Evolutionary conservation across 2,797 vertebrate genomes (phyloP), one percentile per base, ranked within the genome.

Genomic region (Sebastolobus altivelis): DNA sequence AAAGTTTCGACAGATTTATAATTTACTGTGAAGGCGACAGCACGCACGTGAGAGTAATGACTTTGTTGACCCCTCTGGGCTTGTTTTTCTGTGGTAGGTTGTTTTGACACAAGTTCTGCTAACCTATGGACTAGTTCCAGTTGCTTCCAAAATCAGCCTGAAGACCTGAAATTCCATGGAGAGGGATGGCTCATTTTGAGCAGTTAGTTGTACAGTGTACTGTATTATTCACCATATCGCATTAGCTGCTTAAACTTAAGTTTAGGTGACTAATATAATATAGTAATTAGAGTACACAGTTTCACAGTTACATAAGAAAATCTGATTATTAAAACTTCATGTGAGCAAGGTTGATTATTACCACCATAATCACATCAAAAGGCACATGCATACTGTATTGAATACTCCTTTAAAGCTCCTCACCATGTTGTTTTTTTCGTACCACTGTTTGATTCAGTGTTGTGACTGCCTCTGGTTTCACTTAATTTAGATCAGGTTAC

Each of bases 51-150:
- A 75, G 72, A 2, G 0, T 6, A 1, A 2, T 2, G 46, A 22
- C 20, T 72, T 22, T 20, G n/a, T 35, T 14, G 22, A 72, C 20
- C 10, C 8, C 22, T 27, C 20, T 1, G 5, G 13, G 2, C 13
- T 52, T 25, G n/a, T 52, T 52, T 27, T 18, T 27, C 55, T 49
- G 8, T 85, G 82, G 79, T 66, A 66, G 83, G 75, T 71, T 83
- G 78, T 75, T 87, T 62, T 75, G 52, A 71, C 25, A 22, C 2
- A 4, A 22, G 54, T 0, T 11, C 11, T 5, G 9, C 61, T 76
- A 67, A 67, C 69, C 65, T 76, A 1, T 55, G 59, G 12, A 13
- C 72, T 18, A 46, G 29, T 58, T 77, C 12, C 43, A 31, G 35
- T 13, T 77, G 6, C 18, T 20, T 12, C 18, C 8, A 9, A 40